Conservation (phyloP, 1,140 invertebrate genomes). For the Drosophila triauraria region DNA sequence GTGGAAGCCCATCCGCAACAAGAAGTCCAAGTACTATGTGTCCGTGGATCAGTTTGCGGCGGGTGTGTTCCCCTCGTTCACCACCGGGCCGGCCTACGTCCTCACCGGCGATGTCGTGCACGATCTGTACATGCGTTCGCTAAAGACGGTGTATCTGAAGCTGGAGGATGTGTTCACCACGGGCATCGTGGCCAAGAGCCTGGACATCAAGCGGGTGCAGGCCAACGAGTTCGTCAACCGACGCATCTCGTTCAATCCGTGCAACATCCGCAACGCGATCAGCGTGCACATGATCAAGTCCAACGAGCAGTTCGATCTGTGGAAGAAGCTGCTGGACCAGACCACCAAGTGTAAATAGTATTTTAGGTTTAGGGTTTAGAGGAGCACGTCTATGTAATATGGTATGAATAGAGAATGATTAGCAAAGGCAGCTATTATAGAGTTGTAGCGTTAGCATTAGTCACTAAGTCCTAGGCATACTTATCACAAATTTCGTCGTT, state of each 20-base stretch:
- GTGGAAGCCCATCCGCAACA: slow-evolving; percentile 94
- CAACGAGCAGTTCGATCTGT: slow-evolving; percentile 95
- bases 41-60: slow-evolving; percentile 90
- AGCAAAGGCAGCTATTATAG: slow-evolving; percentile 56
- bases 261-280: slow-evolving; percentile 92
- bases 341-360: slow-evolving; percentile 91
- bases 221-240: slow-evolving; percentile 94
- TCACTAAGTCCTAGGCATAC: slow-evolving; percentile 53
- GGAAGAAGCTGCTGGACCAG: slow-evolving; percentile 94
- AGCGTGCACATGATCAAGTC: slow-evolving; percentile 96
- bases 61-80: slow-evolving; percentile 92
- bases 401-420: slow-evolving; percentile 40
- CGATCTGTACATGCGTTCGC: slow-evolving; percentile 88
- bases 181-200: slow-evolving; percentile 92
- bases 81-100: slow-evolving; percentile 94
- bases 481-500: slow-evolving; percentile 36
- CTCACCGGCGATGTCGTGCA: slow-evolving; percentile 89
- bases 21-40: slow-evolving; percentile 94
- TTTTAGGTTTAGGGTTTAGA: slow-evolving; percentile 73
- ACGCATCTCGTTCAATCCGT: slow-evolving; percentile 91
- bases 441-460: slow-evolving; percentile 47
- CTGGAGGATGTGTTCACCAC: slow-evolving; percentile 96
- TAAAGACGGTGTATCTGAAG: slow-evolving; percentile 91
- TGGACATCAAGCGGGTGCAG: slow-evolving; percentile 90
- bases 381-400: slow-evolving; percentile 14